A percentile compares a stretch with the other conserved stretches of the same genome.
phyloP scores from a whole-genome alignment of 2,888 invertebrate genomes.

The Tenthredo livida region DNA sequence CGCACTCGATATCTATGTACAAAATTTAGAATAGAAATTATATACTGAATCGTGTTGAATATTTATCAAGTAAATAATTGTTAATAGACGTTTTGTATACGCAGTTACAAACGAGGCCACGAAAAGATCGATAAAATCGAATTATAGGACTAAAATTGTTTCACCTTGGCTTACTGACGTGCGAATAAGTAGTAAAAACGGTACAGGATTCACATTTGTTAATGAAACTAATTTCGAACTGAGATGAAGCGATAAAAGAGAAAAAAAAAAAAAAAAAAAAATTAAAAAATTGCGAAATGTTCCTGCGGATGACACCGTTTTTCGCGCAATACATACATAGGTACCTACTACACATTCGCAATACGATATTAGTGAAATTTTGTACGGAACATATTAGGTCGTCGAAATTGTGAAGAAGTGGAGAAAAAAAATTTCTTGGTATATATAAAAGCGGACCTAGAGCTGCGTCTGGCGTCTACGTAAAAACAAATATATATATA shows the following conservation, averaged over 20 bases:
- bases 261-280: background rate
- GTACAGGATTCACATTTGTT: slow-evolving; percentile 3
- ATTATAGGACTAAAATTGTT: background rate
- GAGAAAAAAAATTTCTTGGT: background rate
- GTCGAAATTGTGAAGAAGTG: background rate
- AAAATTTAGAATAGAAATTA: background rate
- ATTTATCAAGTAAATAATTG: background rate
- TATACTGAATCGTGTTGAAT: background rate
- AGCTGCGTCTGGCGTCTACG: background rate
- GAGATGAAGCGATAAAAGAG: background rate
- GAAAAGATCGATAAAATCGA: slow-evolving; percentile 42
- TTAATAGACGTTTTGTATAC: background rate
- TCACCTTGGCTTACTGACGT: background rate
- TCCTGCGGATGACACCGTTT: background rate
- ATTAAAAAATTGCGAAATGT: background rate
- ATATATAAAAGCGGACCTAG: background rate
- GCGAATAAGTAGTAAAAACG: background rate
- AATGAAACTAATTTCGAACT: background rate
- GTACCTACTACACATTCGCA: background rate
- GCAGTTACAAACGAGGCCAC: background rate
- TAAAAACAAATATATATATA: slow-evolving; percentile 15
- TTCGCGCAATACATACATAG: background rate
- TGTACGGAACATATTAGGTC: slow-evolving; percentile 18
- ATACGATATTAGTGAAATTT: slow-evolving; percentile 9
- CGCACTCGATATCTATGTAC: too few species aligned